Percentiles rank a stretch among this genome's conserved stretches.
Evolutionary conservation across 92 coral and sea anemone genomes (phyloP).

Genomic region (Anthopleura xanthogrammica): DNA sequence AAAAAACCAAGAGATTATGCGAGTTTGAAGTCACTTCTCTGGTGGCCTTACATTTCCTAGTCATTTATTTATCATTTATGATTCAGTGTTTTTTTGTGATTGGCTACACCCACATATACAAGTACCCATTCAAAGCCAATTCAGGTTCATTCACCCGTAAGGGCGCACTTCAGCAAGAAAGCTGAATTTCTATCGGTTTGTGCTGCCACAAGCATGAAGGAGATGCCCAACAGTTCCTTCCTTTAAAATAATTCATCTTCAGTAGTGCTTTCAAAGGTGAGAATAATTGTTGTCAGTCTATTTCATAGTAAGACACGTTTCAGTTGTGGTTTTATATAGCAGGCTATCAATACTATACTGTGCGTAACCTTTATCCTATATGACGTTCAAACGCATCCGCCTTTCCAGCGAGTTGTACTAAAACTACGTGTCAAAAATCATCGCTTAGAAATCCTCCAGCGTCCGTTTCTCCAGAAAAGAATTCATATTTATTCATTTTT

Average conservation of each 20-base stretch:
- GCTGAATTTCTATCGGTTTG: not conserved
- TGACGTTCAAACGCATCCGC: not conserved
- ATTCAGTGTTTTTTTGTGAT: constrained; percentile 1
- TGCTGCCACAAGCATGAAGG: not conserved
- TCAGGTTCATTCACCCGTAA: not conserved
- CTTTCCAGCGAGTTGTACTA: not conserved
- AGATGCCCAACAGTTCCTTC: not conserved
- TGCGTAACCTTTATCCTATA: not conserved
- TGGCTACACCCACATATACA: constrained; percentile 20
- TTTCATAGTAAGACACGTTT: not conserved
- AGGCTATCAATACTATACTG: not conserved
- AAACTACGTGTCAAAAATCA: not conserved
- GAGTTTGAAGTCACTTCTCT: constrained; percentile 3
- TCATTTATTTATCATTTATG: constrained; percentile 29
- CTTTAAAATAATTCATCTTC: not conserved
- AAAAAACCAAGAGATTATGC: not conserved
- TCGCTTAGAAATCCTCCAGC: too few species aligned
- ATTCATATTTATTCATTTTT: not conserved
- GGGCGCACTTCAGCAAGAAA: not conserved
- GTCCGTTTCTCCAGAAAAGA: too few species aligned
- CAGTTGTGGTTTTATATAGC: not conserved
- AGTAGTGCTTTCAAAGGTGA: not conserved
- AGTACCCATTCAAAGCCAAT: constrained; percentile 11
- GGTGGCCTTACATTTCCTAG: constrained; percentile 4
- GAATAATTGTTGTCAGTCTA: not conserved